A percentile compares a stretch with the other conserved stretches of the same genome.
These are phyloP conservation scores for Mizuhopecten yessoensis DNA, from an alignment of 1,140 invertebrate species.

Conservation along the genomic window DNA sequence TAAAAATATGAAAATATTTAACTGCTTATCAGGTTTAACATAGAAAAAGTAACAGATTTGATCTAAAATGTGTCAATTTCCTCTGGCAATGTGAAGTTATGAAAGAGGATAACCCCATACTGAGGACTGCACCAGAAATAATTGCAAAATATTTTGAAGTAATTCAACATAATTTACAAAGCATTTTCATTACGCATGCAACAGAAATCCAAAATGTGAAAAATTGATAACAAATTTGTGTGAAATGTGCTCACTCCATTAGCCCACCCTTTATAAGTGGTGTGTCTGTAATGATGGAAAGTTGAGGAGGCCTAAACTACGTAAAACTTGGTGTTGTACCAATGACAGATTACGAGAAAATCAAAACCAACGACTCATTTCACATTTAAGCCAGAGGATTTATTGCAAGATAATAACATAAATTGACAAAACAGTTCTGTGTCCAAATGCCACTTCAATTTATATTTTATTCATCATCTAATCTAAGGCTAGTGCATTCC, in stretches of 20 bases:
- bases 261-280: not conserved
- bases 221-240: not conserved
- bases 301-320: no score
- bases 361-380: constrained; percentile 33
- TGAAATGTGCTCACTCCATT: not conserved
- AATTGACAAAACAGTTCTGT: not conserved
- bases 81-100: no score
- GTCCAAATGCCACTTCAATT: constrained; percentile 38
- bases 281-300: not conserved
- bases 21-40: no score
- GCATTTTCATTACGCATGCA: constrained; percentile 33
- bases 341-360: constrained; percentile 26
- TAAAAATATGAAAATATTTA: not conserved
- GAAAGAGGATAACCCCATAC: no score
- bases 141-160: constrained; percentile 33
- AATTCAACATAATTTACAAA: constrained; percentile 1
- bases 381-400: constrained; percentile 21
- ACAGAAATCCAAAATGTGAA: constrained; percentile 1
- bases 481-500: not conserved
- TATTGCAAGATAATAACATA: constrained; percentile 35
- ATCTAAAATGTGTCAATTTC: no score
- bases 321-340: not conserved
- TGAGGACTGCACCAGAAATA: not conserved
- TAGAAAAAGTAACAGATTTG: no score
- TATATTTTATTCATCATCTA: constrained; percentile 14